Evolutionary conservation across 2,113 vertebrate genomes (phyloP), one percentile per base, ranked within the genome.

Genomic region (Pollachius pollachius): DNA sequence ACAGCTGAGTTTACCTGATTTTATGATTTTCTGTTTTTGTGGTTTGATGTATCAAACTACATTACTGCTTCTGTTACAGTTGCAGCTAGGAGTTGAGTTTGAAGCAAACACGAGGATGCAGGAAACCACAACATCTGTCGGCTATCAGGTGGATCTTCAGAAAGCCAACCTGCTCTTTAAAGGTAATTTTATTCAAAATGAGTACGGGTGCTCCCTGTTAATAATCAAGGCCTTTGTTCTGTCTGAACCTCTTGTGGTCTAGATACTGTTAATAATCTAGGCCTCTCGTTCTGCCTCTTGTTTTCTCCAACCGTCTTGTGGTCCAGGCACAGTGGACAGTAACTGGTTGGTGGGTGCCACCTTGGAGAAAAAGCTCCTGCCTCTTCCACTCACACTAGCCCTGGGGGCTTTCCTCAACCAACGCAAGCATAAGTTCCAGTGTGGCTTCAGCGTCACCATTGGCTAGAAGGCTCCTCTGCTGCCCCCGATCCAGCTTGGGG

Each of bases 351-450:
- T 96, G 56, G 96, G 95, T 0, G 95, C 94, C 13, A 94, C 92
- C 0, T 85, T 97, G 74, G 95, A 97, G 73, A 97, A 96, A 92
- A 96, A 96, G 83, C 91, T 97, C 7, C n/a, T 92, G 0, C 96
- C 95, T 0, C 87, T 97, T 56, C 95, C 96, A 12, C 91, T 97
- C 64, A 94, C 95, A 0, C 85, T 97, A 84, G 92, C 95, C 19
- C 88, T 97, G 0, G 93, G 95, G 18, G 95, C 95, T 79, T 96
- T 96, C 87, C 94, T 97, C 64, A 96, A 96, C 81, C 95, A 97
- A 72, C 93, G 93, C 67, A 96, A 96, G 81, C 94, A 95, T 91
- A 96, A 95, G 89, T 96, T 97, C 89, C 94, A 95, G 84, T 97
- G 96, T 4, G 96, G 95, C 66, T 96, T 97, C 0, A 93, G 94